A percentile compares a stretch with the other conserved stretches of the same genome.
Conservation (phyloP, 2,113 vertebrate genomes). For the Campylomormyrus tamandua region DNA sequence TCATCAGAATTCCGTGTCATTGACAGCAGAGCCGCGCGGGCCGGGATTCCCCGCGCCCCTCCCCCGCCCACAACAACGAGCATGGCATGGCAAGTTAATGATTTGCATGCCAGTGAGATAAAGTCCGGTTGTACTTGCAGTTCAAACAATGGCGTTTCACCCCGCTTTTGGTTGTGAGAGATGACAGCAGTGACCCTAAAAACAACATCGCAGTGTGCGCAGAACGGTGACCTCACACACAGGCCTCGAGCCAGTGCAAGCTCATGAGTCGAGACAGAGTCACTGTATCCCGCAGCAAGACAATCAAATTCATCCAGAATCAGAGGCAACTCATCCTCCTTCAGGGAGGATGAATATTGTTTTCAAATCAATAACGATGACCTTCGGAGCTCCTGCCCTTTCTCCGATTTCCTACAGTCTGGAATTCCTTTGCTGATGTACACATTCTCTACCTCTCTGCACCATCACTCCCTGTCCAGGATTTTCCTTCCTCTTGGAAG, state of each 20-base stretch:
- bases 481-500: not conserved
- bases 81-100: slow-evolving; percentile 10
- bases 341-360: not conserved
- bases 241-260: not conserved
- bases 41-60: not conserved
- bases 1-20: slow-evolving; percentile 2
- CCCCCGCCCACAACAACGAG: not conserved
- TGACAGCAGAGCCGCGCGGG: not conserved
- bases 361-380: not conserved
- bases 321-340: not conserved
- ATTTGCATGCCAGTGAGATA: slow-evolving; percentile 18
- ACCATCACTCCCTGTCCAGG: not conserved
- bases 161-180: slow-evolving; percentile 14
- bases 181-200: slow-evolving; percentile 24
- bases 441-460: not conserved
- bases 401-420: not conserved
- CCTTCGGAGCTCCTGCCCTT: not conserved
- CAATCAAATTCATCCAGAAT: not conserved
- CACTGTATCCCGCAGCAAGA: not conserved
- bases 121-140: slow-evolving; percentile 24
- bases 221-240: not conserved
- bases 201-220: not conserved
- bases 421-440: not conserved
- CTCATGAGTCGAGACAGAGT: not conserved
- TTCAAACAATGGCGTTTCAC: slow-evolving; percentile 10